phyloP scores from a whole-genome alignment of 2,797 vertebrate species.

The Sebastes goodei region DNA sequence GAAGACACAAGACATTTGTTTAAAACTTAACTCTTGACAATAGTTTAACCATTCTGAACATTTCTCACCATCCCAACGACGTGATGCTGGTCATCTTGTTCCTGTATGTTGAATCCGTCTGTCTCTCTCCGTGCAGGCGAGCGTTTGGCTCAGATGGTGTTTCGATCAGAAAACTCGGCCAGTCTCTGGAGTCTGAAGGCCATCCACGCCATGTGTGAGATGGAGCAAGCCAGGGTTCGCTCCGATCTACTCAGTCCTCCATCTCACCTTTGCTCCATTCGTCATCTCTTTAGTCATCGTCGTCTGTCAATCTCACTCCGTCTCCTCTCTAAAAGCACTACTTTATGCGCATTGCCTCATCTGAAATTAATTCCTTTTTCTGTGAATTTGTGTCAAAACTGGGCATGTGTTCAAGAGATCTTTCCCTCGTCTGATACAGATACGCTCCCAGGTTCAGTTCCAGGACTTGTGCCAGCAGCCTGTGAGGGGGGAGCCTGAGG shows the following conservation, averaged over 20 bases:
- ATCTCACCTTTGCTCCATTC: neutral
- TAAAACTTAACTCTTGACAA: neutral
- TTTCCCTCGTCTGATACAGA: slow-evolving; percentile 79
- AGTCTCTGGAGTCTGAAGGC: slow-evolving; percentile 97
- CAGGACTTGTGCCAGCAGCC: slow-evolving; percentile 90
- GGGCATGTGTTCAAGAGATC: slow-evolving; percentile 39
- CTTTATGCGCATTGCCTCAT: neutral
- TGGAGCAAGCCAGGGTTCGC: slow-evolving; percentile 94
- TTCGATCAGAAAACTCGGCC: slow-evolving; percentile 95
- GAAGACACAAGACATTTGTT: neutral
- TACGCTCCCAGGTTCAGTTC: slow-evolving; percentile 91
- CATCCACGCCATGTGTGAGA: slow-evolving; percentile 97
- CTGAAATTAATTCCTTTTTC: slow-evolving; percentile 15
- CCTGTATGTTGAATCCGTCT: slow-evolving; percentile 41
- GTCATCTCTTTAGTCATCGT: slow-evolving; percentile 7
- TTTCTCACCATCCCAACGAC: neutral
- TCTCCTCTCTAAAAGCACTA: neutral
- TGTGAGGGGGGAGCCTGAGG: slow-evolving; percentile 57
- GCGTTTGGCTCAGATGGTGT: slow-evolving; percentile 93
- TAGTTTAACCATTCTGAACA: neutral
- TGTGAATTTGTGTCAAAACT: slow-evolving; percentile 24
- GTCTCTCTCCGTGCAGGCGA: slow-evolving; percentile 70
- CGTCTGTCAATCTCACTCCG: neutral
- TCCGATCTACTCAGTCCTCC: slow-evolving; percentile 10
- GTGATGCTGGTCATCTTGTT: slow-evolving; percentile 20